Evolutionary conservation across 1,140 invertebrate genomes (phyloP).

Genomic region (Ruditapes philippinarum): DNA sequence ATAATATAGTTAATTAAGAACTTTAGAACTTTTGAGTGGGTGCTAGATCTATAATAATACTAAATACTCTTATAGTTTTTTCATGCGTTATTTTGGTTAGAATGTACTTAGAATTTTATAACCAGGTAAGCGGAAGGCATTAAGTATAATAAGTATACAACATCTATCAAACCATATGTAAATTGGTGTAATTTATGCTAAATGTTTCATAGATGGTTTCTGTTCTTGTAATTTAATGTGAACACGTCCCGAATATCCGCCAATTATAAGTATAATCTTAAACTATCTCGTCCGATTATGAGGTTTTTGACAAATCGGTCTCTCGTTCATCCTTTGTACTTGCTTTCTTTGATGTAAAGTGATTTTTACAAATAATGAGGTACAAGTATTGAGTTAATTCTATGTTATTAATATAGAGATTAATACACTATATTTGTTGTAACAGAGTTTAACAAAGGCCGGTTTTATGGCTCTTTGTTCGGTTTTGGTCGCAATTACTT

Average conservation of each 20-base stretch:
- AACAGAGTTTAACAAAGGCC: not conserved
- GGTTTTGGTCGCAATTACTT: too few species aligned
- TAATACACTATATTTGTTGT: not conserved
- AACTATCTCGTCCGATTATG: conserved; percentile 3
- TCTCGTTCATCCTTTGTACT: not conserved
- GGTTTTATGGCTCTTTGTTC: conserved; percentile 7
- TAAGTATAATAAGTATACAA: too few species aligned
- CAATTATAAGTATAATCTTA: conserved; percentile 10
- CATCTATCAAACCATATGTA: too few species aligned
- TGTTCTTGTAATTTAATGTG: not conserved
- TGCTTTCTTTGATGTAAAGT: not conserved
- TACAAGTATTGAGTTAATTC: conserved; percentile 8
- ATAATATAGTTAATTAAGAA: too few species aligned
- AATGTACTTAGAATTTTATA: too few species aligned
- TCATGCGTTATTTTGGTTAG: too few species aligned
- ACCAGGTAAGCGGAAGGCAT: too few species aligned
- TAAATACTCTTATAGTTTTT: not conserved
- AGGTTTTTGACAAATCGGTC: conserved; percentile 9
- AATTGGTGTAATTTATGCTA: too few species aligned
- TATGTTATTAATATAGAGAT: conserved; percentile 29
- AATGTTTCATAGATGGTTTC: not conserved
- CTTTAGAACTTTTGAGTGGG: not conserved
- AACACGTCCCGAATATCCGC: not conserved
- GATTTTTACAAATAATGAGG: conserved; percentile 6
- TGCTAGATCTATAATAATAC: not conserved